A percentile compares a stretch with the other conserved stretches of the same genome.
These are phyloP conservation scores for Clitarchus hookeri DNA, from an alignment of 2,888 invertebrate species.

Conservation along the genomic window DNA sequence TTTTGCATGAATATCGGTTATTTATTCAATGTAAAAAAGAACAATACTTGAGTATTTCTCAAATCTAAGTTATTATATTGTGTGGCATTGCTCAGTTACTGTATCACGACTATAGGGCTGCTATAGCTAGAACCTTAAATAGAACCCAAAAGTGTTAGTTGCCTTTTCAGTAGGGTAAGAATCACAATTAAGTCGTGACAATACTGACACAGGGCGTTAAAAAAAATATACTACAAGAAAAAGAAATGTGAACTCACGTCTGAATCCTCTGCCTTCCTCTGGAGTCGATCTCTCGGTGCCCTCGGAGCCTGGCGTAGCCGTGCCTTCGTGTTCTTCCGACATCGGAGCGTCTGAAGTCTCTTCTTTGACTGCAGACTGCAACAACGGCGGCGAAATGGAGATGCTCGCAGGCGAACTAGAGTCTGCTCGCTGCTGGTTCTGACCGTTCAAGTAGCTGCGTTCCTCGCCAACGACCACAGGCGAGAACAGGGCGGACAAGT, in stretches of 20 bases:
- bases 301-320: conserved; percentile 57
- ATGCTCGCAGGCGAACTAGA: conserved; percentile 66
- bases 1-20: too few relatives aligned
- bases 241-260: conserved; percentile 52
- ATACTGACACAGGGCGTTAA: too few relatives aligned
- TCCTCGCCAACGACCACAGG: conserved; percentile 56
- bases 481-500: conserved; percentile 45
- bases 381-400: conserved; percentile 59
- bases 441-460: conserved; percentile 46
- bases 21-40: too few relatives aligned
- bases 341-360: conserved; percentile 64
- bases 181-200: too few relatives aligned
- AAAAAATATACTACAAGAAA: conserved; percentile 5
- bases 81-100: too few relatives aligned
- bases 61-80: too few relatives aligned
- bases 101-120: too few relatives aligned
- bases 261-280: conserved; percentile 56
- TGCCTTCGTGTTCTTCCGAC: conserved; percentile 60
- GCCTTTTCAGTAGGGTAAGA: too few relatives aligned
- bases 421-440: conserved; percentile 49
- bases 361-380: conserved; percentile 57
- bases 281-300: conserved; percentile 58
- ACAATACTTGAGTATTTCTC: too few relatives aligned
- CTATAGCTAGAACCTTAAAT: too few relatives aligned
- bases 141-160: too few relatives aligned